Conservation (phyloP, 2,113 vertebrate species). For the Rhinopomastus cyanomelas region DNA sequence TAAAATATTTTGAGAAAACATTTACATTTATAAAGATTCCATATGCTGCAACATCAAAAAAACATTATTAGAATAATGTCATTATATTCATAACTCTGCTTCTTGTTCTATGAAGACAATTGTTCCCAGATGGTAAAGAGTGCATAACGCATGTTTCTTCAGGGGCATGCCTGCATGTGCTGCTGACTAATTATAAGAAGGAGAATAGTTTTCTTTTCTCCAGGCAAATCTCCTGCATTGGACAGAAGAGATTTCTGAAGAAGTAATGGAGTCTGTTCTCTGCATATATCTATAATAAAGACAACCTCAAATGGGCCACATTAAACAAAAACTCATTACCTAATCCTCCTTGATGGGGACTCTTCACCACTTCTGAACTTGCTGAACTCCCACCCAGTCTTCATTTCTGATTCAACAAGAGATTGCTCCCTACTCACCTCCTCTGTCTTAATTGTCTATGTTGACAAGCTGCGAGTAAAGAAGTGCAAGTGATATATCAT, state of each 20-base stretch:
- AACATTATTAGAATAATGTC: constrained; percentile 30
- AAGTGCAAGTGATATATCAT: neutral
- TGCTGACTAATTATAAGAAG: constrained; percentile 15
- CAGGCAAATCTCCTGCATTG: neutral
- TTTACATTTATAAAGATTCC: neutral
- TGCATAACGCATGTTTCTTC: constrained; percentile 25
- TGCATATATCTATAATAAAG: neutral
- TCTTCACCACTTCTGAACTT: neutral
- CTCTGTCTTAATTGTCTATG: neutral
- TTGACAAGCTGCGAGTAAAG: neutral
- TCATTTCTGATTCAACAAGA: neutral
- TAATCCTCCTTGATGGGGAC: neutral
- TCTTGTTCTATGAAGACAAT: constrained; percentile 11
- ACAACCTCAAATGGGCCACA: neutral
- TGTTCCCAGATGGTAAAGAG: constrained; percentile 11
- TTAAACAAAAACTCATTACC: neutral
- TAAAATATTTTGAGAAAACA: constrained; percentile 36
- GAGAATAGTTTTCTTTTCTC: constrained; percentile 35
- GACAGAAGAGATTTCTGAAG: constrained; percentile 21
- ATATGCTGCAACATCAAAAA: constrained; percentile 29
- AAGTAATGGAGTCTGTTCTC: constrained; percentile 37
- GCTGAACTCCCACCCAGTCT: neutral
- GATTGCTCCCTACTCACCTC: neutral
- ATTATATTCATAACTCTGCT: constrained; percentile 27
- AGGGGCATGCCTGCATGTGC: neutral